Base-by-base conservation (phyloP, 2,888 invertebrate species). In the Macropis europaea region DNA sequence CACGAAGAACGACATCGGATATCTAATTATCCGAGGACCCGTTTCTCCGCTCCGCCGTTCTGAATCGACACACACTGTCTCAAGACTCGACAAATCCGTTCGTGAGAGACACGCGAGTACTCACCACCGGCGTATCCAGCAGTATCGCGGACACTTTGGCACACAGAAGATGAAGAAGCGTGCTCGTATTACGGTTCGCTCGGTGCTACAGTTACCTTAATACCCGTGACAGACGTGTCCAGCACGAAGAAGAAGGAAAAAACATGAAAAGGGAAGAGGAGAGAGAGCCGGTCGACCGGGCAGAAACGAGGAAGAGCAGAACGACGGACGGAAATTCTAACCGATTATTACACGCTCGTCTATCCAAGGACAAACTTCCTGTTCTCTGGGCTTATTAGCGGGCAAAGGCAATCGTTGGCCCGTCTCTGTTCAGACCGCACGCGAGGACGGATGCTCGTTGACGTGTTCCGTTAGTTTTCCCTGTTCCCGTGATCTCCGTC, bases 201-300 rank as follows among this genome's bases (percentile, higher is more conserved):
- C 62, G 70, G 67, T 77, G 81, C 82, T 87, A 88, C 88, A 87
- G 88, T 88, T 88, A 88, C 83, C 78, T 87, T 86, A 85, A 87
- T 88, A 81, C 75, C 79, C 81, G 76, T 71, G 76, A 79, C 73
- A 68, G 73, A 66, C 74, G 38, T 60, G 63, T 36, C 60, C 53
- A 43, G 67, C 50, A 38, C 17, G 54, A 47, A 71, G 45, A 15
- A 17, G 53, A 19, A 34, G 32, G 34, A 9, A 11, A 24, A 36
- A 38, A 26, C 15, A 52, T 7, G 11, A 26, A 26, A 48, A 76
- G 73, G 82, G 64, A 71, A 17, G 32, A 15, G 48, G 22, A 15
- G 22, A 43, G 26, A 24, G 32, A 28, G 26, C n/a, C 38, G 52
- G 40, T 28, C 28, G 30, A 71, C 17, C n/a, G 19, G 42, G 9